phyloP scores from a whole-genome alignment of 2,888 invertebrate species.

The Tholera decimalis region DNA sequence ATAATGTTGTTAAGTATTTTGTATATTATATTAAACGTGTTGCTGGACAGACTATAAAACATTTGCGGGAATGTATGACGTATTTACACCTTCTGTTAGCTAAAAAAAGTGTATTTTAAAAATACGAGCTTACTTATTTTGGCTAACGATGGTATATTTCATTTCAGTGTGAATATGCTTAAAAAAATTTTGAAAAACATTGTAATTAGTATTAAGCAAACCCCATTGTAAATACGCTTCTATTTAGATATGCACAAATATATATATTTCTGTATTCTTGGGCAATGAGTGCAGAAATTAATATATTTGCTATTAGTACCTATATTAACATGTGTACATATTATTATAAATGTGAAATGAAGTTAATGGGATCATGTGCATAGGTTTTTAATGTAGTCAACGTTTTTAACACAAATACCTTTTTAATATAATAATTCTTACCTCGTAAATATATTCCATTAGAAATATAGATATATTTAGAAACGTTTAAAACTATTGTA shows the following conservation, averaged over 20 bases:
- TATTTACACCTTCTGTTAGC: constrained; percentile 39
- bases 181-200: constrained; percentile 13
- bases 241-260: constrained; percentile 45
- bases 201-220: constrained; percentile 67
- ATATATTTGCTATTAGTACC: constrained; percentile 35
- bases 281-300: constrained; percentile 88
- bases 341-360: constrained; percentile 45
- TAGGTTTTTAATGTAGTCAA: constrained; percentile 54
- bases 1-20: constrained; percentile 28
- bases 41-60: constrained; percentile 77
- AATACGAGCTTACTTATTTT: constrained; percentile 10
- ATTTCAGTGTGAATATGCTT: constrained; percentile 36
- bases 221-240: constrained; percentile 69
- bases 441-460: constrained; percentile 20
- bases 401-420: constrained; percentile 27
- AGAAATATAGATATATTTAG: constrained; percentile 28
- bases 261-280: constrained; percentile 82
- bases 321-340: constrained; percentile 45
- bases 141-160: constrained; percentile 39
- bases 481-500: constrained; percentile 13
- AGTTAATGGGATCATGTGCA: constrained; percentile 63
- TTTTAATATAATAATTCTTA: constrained; percentile 27
- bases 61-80: constrained; percentile 47
- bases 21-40: constrained; percentile 60
- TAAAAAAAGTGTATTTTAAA: constrained; percentile 10